Evolutionary conservation across 2,888 invertebrate species (phyloP).

Genomic region (Hyposoter didymator): DNA sequence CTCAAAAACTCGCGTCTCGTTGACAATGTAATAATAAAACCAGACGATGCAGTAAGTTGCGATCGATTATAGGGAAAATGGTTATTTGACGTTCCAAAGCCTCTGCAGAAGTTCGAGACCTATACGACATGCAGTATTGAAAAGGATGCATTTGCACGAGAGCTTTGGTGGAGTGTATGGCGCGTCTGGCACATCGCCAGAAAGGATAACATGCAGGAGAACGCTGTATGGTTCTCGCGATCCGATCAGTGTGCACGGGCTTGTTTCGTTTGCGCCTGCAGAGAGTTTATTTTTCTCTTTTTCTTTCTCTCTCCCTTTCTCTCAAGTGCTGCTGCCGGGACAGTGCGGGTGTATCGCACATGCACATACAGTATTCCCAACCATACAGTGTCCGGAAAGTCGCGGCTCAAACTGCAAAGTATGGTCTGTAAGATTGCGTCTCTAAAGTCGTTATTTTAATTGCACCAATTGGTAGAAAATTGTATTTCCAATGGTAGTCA

Average conservation of each 20-base stretch:
- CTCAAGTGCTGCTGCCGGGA: conserved; percentile 54
- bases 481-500: no score
- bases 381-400: conserved; percentile 8
- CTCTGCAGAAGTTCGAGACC: conserved; percentile 39
- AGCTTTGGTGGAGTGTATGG: conserved; percentile 36
- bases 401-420: neutral
- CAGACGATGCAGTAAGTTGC: conserved; percentile 54
- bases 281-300: conserved; percentile 41
- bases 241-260: conserved; percentile 70
- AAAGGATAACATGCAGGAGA: conserved; percentile 67
- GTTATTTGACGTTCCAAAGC: conserved; percentile 40
- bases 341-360: conserved; percentile 51
- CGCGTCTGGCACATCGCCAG: conserved; percentile 55
- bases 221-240: conserved; percentile 62
- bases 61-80: conserved; percentile 56
- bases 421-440: neutral
- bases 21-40: conserved; percentile 50
- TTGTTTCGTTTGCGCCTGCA: conserved; percentile 71
- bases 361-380: conserved; percentile 29
- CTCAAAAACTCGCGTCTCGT: conserved; percentile 34
- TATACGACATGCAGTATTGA: conserved; percentile 51
- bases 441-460: neutral
- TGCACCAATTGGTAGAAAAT: no score
- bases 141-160: conserved; percentile 41
- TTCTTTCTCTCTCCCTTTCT: conserved; percentile 32